These are phyloP conservation scores for Ypsolopha sequella DNA, from an alignment of 2,888 invertebrate genomes.

Conservation along the genomic window DNA sequence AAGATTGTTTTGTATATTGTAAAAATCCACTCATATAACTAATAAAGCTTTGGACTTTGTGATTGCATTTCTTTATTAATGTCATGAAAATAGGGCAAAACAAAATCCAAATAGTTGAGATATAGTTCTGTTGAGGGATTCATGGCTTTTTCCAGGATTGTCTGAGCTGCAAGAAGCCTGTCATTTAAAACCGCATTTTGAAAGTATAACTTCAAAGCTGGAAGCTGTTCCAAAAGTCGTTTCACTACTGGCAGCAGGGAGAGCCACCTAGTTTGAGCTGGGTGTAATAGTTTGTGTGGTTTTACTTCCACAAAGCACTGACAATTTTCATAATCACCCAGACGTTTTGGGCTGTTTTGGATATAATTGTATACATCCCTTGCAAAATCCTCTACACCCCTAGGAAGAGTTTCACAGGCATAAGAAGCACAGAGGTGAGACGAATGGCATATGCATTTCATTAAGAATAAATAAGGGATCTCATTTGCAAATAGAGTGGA, in stretches of 20 bases:
- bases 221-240: conserved; percentile 1
- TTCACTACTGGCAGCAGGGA: conserved; percentile 8
- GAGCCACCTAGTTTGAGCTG: conserved; percentile 12
- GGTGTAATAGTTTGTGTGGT: too few species aligned
- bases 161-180: conserved; percentile 8
- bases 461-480: conserved; percentile 23
- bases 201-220: neutral
- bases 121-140: conserved; percentile 14
- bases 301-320: conserved; percentile 13
- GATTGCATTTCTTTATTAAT: conserved; percentile 16
- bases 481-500: too few species aligned
- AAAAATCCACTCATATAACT: conserved; percentile 13
- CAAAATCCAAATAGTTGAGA: conserved; percentile 14
- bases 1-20: conserved; percentile 22
- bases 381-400: conserved; percentile 19
- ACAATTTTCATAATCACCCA: conserved; percentile 16
- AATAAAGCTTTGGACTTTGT: conserved; percentile 13
- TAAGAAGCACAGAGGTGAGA: conserved; percentile 17
- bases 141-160: conserved; percentile 6
- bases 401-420: conserved; percentile 23
- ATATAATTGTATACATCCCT: conserved; percentile 25
- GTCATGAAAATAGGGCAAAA: conserved; percentile 13
- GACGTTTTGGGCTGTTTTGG: conserved; percentile 21
- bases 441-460: conserved; percentile 31
- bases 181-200: conserved; percentile 10